Conservation (phyloP, 2,888 invertebrate species). For the Stenoptilia bipunctidactyla region DNA sequence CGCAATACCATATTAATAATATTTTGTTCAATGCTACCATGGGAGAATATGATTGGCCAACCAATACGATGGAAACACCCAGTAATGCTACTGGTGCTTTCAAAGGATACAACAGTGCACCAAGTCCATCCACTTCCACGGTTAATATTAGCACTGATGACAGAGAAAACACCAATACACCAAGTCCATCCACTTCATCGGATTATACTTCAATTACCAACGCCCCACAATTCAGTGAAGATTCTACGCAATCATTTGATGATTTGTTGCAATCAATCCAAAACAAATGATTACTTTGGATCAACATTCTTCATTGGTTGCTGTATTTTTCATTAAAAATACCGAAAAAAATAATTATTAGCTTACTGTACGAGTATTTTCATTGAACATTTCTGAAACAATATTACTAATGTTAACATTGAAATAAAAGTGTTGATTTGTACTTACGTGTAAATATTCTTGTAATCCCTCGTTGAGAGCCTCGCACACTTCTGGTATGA, state of each 20-base stretch:
- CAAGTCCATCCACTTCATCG: not conserved
- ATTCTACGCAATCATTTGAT: slow-evolving; percentile 14
- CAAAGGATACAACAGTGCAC: slow-evolving; percentile 9
- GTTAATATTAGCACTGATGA: slow-evolving; percentile 7
- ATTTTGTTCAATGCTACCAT: no score
- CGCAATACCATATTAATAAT: no score
- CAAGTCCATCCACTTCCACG: slow-evolving; percentile 9
- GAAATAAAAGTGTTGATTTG: slow-evolving; percentile 14
- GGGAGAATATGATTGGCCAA: not conserved
- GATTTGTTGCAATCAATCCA: slow-evolving; percentile 18
- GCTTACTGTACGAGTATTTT: not conserved
- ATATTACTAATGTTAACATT: slow-evolving; percentile 11
- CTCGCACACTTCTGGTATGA: slow-evolving; percentile 20
- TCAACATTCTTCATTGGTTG: no score
- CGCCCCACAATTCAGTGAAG: not conserved
- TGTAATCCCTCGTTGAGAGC: slow-evolving; percentile 18
- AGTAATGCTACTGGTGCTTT: no score
- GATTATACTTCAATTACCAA: slow-evolving; percentile 11
- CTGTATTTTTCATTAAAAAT: no score
- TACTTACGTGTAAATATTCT: slow-evolving; percentile 18
- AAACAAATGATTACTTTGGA: slow-evolving; percentile 12
- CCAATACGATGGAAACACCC: not conserved
- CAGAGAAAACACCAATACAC: not conserved
- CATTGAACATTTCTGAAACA: not conserved
- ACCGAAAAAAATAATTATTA: no score